These are phyloP conservation scores for Drosophila recens DNA, from an alignment of 2,888 invertebrate genomes.

Conservation along the genomic window DNA sequence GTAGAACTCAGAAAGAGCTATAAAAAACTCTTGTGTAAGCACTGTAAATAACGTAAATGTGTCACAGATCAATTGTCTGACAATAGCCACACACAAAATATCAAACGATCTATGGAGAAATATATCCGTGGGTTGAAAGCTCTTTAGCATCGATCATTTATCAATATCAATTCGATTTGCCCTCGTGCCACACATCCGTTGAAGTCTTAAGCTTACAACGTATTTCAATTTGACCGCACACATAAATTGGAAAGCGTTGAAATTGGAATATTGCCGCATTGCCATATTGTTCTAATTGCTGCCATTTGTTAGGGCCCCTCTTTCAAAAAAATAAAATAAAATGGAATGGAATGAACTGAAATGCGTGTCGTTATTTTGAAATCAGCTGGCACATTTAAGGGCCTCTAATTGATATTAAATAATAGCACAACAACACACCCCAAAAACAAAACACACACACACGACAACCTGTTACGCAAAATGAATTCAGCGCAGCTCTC, in stretches of 20 bases:
- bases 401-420: slow-evolving; percentile 77
- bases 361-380: slow-evolving; percentile 78
- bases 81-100: slow-evolving; percentile 45
- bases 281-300: slow-evolving; percentile 79
- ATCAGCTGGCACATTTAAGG: slow-evolving; percentile 66
- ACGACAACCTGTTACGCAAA: slow-evolving; percentile 69
- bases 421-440: slow-evolving; percentile 47
- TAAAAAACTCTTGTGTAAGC: slow-evolving; percentile 23
- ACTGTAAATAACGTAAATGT: slow-evolving; percentile 43
- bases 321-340: slow-evolving; percentile 1
- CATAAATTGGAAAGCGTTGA: slow-evolving; percentile 67
- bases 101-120: slow-evolving; percentile 7
- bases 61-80: slow-evolving; percentile 61
- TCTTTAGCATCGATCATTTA: slow-evolving; percentile 72
- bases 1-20: not conserved
- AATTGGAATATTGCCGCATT: slow-evolving; percentile 67
- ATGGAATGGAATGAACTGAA: slow-evolving; percentile 53
- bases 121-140: slow-evolving; percentile 30
- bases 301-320: slow-evolving; percentile 64
- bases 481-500: slow-evolving; percentile 27
- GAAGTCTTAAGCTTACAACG: slow-evolving; percentile 39
- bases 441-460: slow-evolving; percentile 27
- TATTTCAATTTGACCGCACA: slow-evolving; percentile 54
- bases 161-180: slow-evolving; percentile 63
- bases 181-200: slow-evolving; percentile 51